Evolutionary conservation across 2,113 vertebrate genomes (phyloP), one percentile per base, ranked within the genome.

Genomic region (Micromys minutus): DNA sequence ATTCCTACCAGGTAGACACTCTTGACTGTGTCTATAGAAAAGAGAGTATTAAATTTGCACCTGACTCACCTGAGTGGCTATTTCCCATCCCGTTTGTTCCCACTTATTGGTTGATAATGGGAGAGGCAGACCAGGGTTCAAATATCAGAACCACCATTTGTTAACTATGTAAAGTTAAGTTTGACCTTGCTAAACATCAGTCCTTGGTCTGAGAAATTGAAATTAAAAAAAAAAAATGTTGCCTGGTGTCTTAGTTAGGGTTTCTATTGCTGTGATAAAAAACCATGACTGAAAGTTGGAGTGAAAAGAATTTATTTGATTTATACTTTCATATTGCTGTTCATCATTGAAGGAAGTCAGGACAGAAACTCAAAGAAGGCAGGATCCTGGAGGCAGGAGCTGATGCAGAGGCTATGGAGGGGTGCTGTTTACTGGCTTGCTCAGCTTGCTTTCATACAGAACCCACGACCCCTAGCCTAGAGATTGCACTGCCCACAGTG

Each of bases 1-100:
- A 72, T 63, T 63, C 92, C 87, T 77, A 52, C 80, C 91, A 97
- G 67, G 65, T 97, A 42, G 29, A 96, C 26, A 34, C 86, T 74
- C 85, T 90, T 76, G 97, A 47, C 80, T 26, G n/a, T 74, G 17
- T 81, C 55, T 57, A 67, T 1, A 10, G 26, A 2, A 15, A 91
- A 81, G 96, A 71, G 36, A 3, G 31, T 4, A 59, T 15, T 50
- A 65, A 84, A 67, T 22, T 47, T 45, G 45, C 52, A 17, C 0
- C 5, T 52, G 67, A 87, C 42, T 75, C 85, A 77, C 17, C 34
- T 15, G 15, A 39, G 10, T 55, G 72, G 39, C 61, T 0, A 0
- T 55, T 93, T 95, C 90, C 87, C 86, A 65, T n/a, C 75, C 19
- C 1, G 4, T 6, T 42, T 7, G 7, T 10, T 65, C 26, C 72